A percentile compares a stretch with the other conserved stretches of the same genome.
Evolutionary conservation across 2,797 vertebrate species (phyloP).

Genomic region (Sebastes steindachneri): DNA sequence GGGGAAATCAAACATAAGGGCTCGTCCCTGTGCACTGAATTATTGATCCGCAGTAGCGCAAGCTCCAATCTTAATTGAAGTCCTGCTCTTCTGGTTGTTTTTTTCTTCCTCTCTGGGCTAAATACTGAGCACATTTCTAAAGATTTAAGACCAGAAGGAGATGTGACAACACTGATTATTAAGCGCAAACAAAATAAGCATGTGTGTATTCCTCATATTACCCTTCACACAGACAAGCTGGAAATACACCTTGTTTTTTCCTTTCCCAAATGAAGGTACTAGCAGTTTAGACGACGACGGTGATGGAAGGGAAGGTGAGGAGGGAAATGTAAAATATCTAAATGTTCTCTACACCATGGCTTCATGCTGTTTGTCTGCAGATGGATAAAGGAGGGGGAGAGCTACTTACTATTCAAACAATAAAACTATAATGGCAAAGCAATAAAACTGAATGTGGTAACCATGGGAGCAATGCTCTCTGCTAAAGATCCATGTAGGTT

Average conservation of each 20-base stretch:
- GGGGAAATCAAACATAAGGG: slow-evolving; percentile 52
- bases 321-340: neutral
- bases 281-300: neutral
- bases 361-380: neutral
- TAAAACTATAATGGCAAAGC: neutral
- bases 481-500: neutral
- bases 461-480: neutral
- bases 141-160: neutral
- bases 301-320: neutral
- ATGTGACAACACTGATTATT: neutral
- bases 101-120: neutral
- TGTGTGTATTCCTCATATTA: too few relatives aligned
- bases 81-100: neutral
- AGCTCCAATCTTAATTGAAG: neutral
- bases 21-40: slow-evolving; percentile 24
- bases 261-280: neutral
- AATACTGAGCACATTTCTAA: neutral
- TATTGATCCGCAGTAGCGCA: slow-evolving; percentile 37
- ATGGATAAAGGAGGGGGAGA: neutral
- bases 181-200: neutral
- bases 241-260: neutral
- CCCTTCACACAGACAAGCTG: neutral
- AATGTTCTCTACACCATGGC: neutral
- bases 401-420: neutral
- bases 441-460: neutral